Evolutionary conservation across 1,140 invertebrate genomes (phyloP).

Genomic region (Sinella curviseta): DNA sequence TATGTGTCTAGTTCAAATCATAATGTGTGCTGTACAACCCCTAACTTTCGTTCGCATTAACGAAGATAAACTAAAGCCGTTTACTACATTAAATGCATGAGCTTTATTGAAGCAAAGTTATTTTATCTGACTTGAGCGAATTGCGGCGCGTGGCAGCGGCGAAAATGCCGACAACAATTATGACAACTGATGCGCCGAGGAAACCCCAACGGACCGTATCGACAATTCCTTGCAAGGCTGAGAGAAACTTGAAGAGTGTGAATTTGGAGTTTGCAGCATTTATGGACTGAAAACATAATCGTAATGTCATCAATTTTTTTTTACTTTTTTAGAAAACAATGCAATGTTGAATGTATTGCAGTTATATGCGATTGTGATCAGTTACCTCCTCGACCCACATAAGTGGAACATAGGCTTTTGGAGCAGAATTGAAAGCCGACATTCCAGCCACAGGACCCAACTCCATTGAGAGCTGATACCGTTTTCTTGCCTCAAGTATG

Average conservation of each 20-base stretch:
- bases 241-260: constrained; percentile 29
- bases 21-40: neutral
- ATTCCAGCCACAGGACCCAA: constrained; percentile 32
- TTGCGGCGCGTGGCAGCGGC: constrained; percentile 35
- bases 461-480: constrained; percentile 41
- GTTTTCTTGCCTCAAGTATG: constrained; percentile 33
- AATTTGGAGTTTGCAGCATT: constrained; percentile 28
- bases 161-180: constrained; percentile 38
- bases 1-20: too few species aligned
- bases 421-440: constrained; percentile 24
- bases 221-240: constrained; percentile 29
- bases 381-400: constrained; percentile 27
- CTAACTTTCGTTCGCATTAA: neutral
- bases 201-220: constrained; percentile 39
- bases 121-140: constrained; percentile 40
- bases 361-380: too few species aligned
- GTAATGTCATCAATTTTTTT: neutral
- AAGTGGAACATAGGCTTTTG: constrained; percentile 20
- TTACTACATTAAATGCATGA: too few species aligned
- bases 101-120: constrained; percentile 42
- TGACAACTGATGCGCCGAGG: constrained; percentile 15
- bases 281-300: constrained; percentile 23
- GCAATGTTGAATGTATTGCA: too few species aligned
- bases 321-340: too few species aligned
- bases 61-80: neutral